Conservation (phyloP, 1,140 invertebrate species). For the Portunus trituberculatus region DNA sequence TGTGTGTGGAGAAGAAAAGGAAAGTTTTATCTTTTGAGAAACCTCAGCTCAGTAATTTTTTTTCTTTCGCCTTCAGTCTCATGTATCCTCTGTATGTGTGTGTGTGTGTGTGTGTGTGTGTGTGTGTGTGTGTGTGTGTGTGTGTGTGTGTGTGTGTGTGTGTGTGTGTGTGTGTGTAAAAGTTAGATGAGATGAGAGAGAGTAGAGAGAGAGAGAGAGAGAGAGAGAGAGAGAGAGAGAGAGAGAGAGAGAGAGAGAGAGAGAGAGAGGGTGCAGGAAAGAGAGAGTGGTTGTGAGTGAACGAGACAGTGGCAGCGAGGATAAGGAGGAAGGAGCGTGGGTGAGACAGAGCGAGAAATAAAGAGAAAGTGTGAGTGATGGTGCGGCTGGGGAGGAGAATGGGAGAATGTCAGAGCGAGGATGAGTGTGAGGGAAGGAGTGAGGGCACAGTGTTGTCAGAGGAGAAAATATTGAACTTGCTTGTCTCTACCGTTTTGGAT, state of each 20-base stretch:
- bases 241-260: background rate
- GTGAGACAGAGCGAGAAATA: background rate
- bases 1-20: too few species aligned
- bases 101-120: background rate
- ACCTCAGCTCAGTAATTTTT: too few species aligned
- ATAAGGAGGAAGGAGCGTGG: constrained; percentile 28
- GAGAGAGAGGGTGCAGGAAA: too few species aligned
- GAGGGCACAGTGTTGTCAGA: background rate
- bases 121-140: background rate
- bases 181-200: background rate
- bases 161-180: background rate
- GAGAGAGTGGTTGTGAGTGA: background rate
- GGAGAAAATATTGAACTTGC: background rate
- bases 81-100: background rate
- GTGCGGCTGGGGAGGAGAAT: too few species aligned
- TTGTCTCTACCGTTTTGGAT: background rate
- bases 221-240: constrained; percentile 41
- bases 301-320: constrained; percentile 16
- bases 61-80: too few species aligned
- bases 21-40: too few species aligned
- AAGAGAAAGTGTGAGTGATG: background rate
- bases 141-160: background rate
- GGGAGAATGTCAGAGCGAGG: too few species aligned
- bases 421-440: background rate
- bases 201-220: constrained; percentile 39